These are phyloP conservation scores for Chiloscyllium plagiosum DNA, from an alignment of 2,113 vertebrate genomes.

Conservation along the genomic window DNA sequence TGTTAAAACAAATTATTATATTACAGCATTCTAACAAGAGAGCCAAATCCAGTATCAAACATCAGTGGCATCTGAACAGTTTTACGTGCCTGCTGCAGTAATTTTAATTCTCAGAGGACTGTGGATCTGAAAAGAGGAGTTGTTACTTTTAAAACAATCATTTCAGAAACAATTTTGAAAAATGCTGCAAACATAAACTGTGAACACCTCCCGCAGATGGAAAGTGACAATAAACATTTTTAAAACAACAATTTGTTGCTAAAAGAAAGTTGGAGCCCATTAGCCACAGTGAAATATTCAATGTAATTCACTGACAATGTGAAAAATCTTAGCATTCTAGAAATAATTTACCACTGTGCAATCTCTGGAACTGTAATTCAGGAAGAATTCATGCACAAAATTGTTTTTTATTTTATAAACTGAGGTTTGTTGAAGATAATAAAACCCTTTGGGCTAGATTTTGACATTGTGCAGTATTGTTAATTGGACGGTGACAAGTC, in stretches of 20 bases:
- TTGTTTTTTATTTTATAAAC: neutral
- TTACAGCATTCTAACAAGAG: neutral
- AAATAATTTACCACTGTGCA: neutral
- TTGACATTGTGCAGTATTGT: neutral
- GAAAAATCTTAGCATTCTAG: neutral
- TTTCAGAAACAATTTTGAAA: neutral
- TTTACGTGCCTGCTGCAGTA: neutral
- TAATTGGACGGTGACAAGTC: neutral
- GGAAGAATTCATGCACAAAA: neutral
- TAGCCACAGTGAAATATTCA: neutral
- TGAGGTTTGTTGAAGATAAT: neutral
- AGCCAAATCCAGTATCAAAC: neutral
- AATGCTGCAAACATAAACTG: neutral
- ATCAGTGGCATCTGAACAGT: neutral
- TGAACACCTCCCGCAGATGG: neutral
- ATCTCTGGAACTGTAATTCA: neutral
- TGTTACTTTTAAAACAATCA: neutral
- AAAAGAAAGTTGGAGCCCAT: neutral
- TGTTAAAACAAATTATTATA: conserved; percentile 7
- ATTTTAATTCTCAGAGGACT: too few species aligned
- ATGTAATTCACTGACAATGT: neutral
- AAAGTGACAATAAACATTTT: neutral
- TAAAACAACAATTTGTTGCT: neutral
- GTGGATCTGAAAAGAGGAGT: neutral
- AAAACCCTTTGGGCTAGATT: neutral